Evolutionary conservation across 1,140 invertebrate genomes (phyloP).

Genomic region (Drosophila athabasca): DNA sequence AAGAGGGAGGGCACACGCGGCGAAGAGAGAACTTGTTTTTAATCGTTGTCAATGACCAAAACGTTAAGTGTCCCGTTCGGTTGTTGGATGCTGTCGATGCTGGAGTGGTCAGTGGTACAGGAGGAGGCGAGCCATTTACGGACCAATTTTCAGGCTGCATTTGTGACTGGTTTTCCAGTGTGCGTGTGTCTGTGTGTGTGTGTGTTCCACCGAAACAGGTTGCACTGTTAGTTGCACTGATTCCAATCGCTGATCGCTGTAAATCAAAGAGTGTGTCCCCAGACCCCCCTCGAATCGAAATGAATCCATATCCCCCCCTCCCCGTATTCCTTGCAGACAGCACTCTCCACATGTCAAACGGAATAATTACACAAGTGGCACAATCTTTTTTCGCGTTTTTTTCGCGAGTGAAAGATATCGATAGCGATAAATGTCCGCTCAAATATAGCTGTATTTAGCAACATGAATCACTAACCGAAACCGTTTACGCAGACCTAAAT

Average conservation of each 20-base stretch:
- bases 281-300: neutral
- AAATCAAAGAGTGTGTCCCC: slow-evolving; percentile 47
- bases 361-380: slow-evolving; percentile 67
- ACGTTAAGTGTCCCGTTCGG: slow-evolving; percentile 78
- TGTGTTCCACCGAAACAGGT: slow-evolving; percentile 58
- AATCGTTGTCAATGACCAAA: slow-evolving; percentile 81
- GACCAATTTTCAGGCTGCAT: slow-evolving; percentile 68
- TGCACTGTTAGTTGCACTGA: slow-evolving; percentile 80
- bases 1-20: neutral
- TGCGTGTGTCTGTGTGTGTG: neutral
- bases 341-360: slow-evolving; percentile 39
- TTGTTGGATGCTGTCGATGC: too few species aligned
- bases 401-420: slow-evolving; percentile 51
- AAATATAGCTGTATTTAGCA: slow-evolving; percentile 49
- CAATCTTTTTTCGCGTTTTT: slow-evolving; percentile 25
- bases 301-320: too few species aligned
- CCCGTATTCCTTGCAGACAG: neutral
- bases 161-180: slow-evolving; percentile 56
- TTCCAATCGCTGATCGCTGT: slow-evolving; percentile 61
- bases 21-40: slow-evolving; percentile 69
- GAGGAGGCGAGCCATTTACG: slow-evolving; percentile 36
- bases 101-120: slow-evolving; percentile 30
- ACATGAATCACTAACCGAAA: slow-evolving; percentile 57
- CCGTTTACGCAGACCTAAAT: slow-evolving; percentile 48
- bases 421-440: slow-evolving; percentile 36